Base-by-base conservation (phyloP, 2,113 vertebrate genomes). In the Stegastes partitus region DNA sequence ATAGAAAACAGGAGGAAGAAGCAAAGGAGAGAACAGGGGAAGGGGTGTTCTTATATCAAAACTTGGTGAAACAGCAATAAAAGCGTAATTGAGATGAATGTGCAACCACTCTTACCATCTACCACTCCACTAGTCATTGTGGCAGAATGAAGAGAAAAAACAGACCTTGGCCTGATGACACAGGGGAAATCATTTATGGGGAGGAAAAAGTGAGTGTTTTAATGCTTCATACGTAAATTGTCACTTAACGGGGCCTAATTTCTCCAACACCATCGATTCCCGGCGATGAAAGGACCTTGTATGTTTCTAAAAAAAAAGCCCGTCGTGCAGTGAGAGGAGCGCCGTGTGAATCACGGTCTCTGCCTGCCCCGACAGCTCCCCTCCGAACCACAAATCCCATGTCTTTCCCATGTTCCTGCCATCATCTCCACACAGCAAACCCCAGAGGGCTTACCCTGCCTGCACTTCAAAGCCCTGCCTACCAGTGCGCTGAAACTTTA, bases 351-450 rank as follows among this genome's bases (percentile, higher is more conserved):
- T 94, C 94, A 94, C 80, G 47, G 81, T 90, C 86, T 92, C 83
- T 88, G 89, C 81, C 86, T 91, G 75, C 85, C 80, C 78, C 62
- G 76, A 91, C 90, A 89, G 90, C 89, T 91, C 77, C 80, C 68
- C 82, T 90, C 68, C 18, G 85, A 89, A 93, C 94, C 94, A 89
- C 94, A 94, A 93, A 94, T 90, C 91, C 91, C 86, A 87, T 88
- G 91, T 92, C 90, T 89, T 90, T 92, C 86, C 87, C 90, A 89
- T 91, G 90, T 88, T 94, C 81, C 88, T 92, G 84, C 92, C 91
- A 91, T 92, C 92, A 86, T 92, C 87, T 68, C 89, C 81, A 79
- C 84, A 73, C 77, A 78, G 87, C 78, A 85, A 88, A 89, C 86
- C 91, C 91, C 86, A 93, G 88, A 89, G 81, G 71, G 75, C 71